A percentile compares a stretch with the other conserved stretches of the same genome.
phyloP scores from a whole-genome alignment of 1,140 invertebrate genomes.

The Dreissena polymorpha region DNA sequence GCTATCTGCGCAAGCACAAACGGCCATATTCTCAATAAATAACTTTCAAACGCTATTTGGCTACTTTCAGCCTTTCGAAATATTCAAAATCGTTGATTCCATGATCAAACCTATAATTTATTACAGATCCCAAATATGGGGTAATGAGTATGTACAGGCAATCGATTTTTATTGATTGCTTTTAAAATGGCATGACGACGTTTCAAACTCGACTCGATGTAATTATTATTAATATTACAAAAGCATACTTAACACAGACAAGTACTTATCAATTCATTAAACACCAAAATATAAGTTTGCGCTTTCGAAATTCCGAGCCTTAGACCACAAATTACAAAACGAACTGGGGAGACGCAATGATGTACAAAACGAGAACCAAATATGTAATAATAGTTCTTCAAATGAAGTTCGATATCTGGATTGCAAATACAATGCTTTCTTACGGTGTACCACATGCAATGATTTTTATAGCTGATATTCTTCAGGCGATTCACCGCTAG shows the following conservation, averaged over 20 bases:
- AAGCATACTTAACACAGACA: neutral
- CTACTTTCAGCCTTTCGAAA: no score
- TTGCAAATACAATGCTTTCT: no score
- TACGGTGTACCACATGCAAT: no score
- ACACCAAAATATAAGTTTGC: neutral
- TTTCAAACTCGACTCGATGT: neutral
- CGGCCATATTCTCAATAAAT: no score
- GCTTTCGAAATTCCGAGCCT: slow-evolving; percentile 11
- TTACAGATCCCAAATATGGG: slow-evolving; percentile 31
- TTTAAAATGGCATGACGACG: neutral
- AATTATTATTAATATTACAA: slow-evolving; percentile 5
- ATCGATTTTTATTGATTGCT: slow-evolving; percentile 12
- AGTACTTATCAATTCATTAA: neutral
- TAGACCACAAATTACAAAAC: slow-evolving; percentile 12
- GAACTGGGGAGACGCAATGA: slow-evolving; percentile 7
- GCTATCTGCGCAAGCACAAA: no score
- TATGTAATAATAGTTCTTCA: slow-evolving; percentile 4
- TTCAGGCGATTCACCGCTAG: no score
- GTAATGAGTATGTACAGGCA: neutral
- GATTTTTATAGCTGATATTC: no score
- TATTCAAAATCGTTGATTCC: no score
- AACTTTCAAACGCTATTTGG: no score
- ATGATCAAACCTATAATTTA: slow-evolving; percentile 25
- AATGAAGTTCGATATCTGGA: no score
- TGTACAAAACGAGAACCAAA: neutral